Evolutionary conservation across 2,113 vertebrate genomes (phyloP).

Genomic region (Vidua macroura): DNA sequence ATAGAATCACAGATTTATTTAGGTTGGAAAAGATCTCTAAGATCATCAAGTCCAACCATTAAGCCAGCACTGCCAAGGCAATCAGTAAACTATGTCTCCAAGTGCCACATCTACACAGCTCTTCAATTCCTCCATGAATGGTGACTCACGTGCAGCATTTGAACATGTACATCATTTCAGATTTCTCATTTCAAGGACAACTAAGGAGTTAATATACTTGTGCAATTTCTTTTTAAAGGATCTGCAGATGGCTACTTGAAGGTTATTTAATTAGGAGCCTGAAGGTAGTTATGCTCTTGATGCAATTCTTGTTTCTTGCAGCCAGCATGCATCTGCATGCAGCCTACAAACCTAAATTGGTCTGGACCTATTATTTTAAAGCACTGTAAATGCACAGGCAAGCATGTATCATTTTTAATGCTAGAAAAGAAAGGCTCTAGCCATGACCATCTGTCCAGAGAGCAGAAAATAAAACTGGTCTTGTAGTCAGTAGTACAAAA

Average conservation of each 20-base stretch:
- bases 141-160: fast-evolving
- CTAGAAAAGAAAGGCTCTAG: background rate
- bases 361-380: background rate
- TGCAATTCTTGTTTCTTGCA: background rate
- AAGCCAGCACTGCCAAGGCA: background rate
- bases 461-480: background rate
- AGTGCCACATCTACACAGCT: fast-evolving
- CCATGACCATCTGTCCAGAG: background rate
- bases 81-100: background rate
- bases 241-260: constrained; percentile 51
- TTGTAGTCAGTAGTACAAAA: background rate
- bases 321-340: constrained; percentile 11
- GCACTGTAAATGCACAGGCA: background rate
- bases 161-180: fast-evolving
- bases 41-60: background rate
- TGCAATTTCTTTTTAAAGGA: background rate
- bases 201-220: background rate
- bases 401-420: background rate
- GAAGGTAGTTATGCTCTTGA: constrained; percentile 14
- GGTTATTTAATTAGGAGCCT: constrained; percentile 39
- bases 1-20: fast-evolving
- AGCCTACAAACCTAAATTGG: background rate
- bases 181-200: background rate
- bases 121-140: background rate
- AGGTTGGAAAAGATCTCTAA: background rate